Base-by-base conservation (phyloP, 2,797 vertebrate genomes). In the Leuciscus waleckii region DNA sequence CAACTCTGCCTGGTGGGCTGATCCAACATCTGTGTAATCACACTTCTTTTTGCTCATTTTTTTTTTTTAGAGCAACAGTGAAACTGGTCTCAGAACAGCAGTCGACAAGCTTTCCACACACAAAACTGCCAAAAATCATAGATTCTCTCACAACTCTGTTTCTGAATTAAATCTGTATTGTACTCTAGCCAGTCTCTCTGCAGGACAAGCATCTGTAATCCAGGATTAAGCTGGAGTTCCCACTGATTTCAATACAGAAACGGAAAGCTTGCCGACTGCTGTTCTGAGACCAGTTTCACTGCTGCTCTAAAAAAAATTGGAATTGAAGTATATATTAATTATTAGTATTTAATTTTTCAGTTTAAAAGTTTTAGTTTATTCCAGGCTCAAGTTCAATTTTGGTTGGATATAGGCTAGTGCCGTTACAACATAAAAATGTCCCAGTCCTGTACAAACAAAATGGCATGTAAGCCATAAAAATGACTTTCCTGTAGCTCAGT, bases 201-300 rank as follows among this genome's bases (percentile, higher is more conserved):
- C 75, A 61, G 17, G 29, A 41, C 23, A 41, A 43, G 3, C 14
- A 68, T 87, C 39, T 78, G 23, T 63, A 63, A 82, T 69, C 81
- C 70, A 77, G n/a, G 8, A 75, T n/a, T 75, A 54, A 54, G 35
- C 17, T 79, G 70, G 65, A 87, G 41, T 88, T 85, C 75, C 68
- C 29, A 56, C 49, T 56, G 68, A 14, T 67, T 79, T 49, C 11
- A 49, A 29, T 49, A 51, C 41, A 32, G 41, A 43, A 79, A 16
- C 61, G 2, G 61, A 79, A 51, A 80, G 73, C 81, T 32, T 56
- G 35, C 75, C 61, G 13, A 46, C 73, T 63, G 61, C 37, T 80
- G 74, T 82, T 88, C 74, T 79, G 37, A 39, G 43, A 74, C 32
- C 58, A 69, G 75, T 63, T 39, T 51, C 63, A 23, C 58, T 39